Conservation (phyloP, 2,113 vertebrate species). For the Hippocampus barbouri region DNA sequence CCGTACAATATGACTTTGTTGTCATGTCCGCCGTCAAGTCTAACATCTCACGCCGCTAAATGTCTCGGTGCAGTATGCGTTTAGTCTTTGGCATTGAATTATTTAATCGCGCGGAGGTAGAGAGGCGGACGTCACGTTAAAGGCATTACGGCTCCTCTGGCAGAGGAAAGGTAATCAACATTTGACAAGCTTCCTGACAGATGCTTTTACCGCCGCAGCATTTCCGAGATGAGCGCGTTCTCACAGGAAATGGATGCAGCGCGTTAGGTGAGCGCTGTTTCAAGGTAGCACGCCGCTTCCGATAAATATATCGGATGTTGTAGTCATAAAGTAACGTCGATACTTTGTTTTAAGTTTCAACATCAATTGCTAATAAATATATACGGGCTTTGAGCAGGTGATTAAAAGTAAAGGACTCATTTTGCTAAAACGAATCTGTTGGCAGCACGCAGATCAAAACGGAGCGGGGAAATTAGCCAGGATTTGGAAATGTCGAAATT, state of each 20-base stretch:
- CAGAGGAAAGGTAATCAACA: conserved; percentile 77
- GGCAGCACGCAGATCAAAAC: too few species aligned
- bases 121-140: conserved; percentile 63
- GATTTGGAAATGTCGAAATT: too few species aligned
- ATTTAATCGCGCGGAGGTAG: conserved; percentile 76
- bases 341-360: too few species aligned
- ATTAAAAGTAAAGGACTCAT: too few species aligned
- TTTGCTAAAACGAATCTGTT: too few species aligned
- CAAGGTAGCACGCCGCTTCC: conserved; percentile 73
- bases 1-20: conserved; percentile 4
- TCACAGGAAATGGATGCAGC: conserved; percentile 73
- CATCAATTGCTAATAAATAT: too few species aligned
- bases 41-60: too few species aligned
- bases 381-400: too few species aligned
- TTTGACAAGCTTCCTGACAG: conserved; percentile 64
- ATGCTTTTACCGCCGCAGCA: conserved; percentile 77
- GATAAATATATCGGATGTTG: conserved; percentile 48
- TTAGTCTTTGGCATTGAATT: conserved; percentile 74
- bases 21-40: conserved; percentile 61
- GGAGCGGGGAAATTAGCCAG: too few species aligned
- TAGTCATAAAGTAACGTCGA: too few species aligned
- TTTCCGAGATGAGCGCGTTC: conserved; percentile 55
- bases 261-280: conserved; percentile 77
- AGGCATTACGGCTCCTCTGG: conserved; percentile 67
- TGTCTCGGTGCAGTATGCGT: too few species aligned